These are phyloP conservation scores for Drosophila grimshawi DNA, from an alignment of 1,140 invertebrate genomes.

Conservation along the genomic window DNA sequence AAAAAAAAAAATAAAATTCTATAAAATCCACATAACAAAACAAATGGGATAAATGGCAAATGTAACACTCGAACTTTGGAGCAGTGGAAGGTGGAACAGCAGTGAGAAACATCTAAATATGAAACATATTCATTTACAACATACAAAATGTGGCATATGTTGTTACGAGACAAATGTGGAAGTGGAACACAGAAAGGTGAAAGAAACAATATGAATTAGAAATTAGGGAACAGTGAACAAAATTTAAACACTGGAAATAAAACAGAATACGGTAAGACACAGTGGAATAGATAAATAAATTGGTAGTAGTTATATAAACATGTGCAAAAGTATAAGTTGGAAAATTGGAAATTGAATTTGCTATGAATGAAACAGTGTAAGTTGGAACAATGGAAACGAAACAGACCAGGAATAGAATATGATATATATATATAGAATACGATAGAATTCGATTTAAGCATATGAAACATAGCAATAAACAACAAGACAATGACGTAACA, in stretches of 20 bases:
- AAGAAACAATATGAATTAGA: not conserved
- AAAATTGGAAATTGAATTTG: too few relatives aligned
- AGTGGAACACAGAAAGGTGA: not conserved
- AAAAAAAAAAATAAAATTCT: not conserved
- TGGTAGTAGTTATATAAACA: too few relatives aligned
- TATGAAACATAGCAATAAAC: too few relatives aligned
- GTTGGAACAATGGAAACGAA: not conserved
- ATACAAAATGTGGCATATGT: not conserved
- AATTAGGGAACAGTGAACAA: too few relatives aligned
- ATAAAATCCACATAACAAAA: not conserved
- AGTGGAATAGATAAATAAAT: too few relatives aligned
- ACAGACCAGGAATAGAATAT: not conserved
- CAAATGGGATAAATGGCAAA: not conserved
- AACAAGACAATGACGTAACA: not conserved
- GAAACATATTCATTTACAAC: not conserved
- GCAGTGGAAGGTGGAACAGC: constrained; percentile 3
- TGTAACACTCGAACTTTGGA: not conserved
- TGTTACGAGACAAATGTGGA: not conserved
- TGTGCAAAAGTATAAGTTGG: too few relatives aligned
- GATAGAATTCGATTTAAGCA: too few relatives aligned
- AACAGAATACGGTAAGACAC: too few relatives aligned
- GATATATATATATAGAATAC: too few relatives aligned
- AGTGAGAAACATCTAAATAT: constrained; percentile 15
- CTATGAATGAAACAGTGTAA: not conserved
- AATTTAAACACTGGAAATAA: too few relatives aligned